Conservation (phyloP, 2,888 invertebrate genomes). For the Unio delphinus region DNA sequence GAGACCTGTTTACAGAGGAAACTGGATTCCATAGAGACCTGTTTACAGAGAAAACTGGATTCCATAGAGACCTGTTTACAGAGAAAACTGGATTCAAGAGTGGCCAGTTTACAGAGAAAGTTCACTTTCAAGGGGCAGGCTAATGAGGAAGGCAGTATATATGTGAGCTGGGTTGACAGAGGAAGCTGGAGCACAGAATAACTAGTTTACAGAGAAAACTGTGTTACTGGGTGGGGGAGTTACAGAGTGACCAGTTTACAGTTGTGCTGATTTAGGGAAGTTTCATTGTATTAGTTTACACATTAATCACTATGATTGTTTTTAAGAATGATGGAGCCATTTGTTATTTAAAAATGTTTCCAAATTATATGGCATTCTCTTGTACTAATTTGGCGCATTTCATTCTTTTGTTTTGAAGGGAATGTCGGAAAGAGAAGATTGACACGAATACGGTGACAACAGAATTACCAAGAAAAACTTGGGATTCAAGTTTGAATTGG, state of each 20-base stretch:
- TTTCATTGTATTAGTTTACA: not conserved
- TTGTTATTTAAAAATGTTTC: not conserved
- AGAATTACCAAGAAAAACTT: slow-evolving; percentile 47
- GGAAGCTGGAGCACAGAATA: too few species aligned
- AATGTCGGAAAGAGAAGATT: slow-evolving; percentile 43
- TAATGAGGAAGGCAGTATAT: too few species aligned
- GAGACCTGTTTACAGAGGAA: too few species aligned
- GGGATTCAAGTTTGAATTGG: slow-evolving; percentile 52
- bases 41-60: too few species aligned
- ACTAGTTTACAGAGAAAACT: too few species aligned
- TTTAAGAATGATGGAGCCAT: not conserved
- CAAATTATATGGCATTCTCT: not conserved
- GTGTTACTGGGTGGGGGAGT: not conserved
- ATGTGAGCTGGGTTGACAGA: too few species aligned
- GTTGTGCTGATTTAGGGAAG: too few species aligned
- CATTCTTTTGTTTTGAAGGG: slow-evolving; percentile 36
- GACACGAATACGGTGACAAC: slow-evolving; percentile 32
- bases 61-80: too few species aligned
- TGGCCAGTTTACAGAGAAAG: too few species aligned
- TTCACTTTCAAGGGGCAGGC: too few species aligned
- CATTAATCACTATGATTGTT: not conserved
- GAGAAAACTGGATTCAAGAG: too few species aligned
- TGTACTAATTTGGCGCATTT: not conserved
- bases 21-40: too few species aligned
- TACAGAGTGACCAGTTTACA: not conserved